Evolutionary conservation across 2,888 invertebrate genomes (phyloP), one percentile per base, ranked within the genome.

Genomic region (Spodoptera picta): DNA sequence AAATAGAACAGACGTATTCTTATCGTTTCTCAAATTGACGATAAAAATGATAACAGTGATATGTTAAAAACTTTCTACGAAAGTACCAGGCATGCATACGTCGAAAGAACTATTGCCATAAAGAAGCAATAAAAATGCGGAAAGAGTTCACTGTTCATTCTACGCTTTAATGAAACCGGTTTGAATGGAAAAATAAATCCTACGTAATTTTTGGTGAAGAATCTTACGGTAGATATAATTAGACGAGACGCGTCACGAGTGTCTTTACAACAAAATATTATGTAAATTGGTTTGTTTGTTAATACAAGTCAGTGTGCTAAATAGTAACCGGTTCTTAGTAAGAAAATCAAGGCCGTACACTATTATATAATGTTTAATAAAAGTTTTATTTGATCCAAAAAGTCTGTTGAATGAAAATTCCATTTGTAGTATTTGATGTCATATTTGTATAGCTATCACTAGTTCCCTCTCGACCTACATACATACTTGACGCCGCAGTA

Each of bases 21-120:
- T 9, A 36, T 36, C 2, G 36, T 36, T 36, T 36, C 9, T 7
- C 3, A 4, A 27, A 36, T 36, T 5, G 7, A 27, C 27, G 36
- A 36, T 36, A 36, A 36, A 36, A 36, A 36, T 9, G 36, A 36
- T 36, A 36, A 36, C 36, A 27, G 36, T 36, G 36, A 36, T 23
- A 3, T 9, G 23, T 23, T 23, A 3, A 46, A 42, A 41, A 41
- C 27, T 41, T 41, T 12, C 50, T 19, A 51, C 45, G 2, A 56
- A 54, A 50, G 53, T 66, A 73, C 56, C 11, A 73, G 42, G 61
- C 47, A 24, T 61, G 4, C 62, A 70, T 61, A 48, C 43, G 11
- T 31, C 10, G 7, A 42, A 48, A 14, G 45, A 23, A 42, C 31
- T 53, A 11, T 51, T 6, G 23, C 23, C 12, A 24, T 47, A 47